Conservation (phyloP, 2,888 invertebrate species). For the Drosophila anomelani region DNA sequence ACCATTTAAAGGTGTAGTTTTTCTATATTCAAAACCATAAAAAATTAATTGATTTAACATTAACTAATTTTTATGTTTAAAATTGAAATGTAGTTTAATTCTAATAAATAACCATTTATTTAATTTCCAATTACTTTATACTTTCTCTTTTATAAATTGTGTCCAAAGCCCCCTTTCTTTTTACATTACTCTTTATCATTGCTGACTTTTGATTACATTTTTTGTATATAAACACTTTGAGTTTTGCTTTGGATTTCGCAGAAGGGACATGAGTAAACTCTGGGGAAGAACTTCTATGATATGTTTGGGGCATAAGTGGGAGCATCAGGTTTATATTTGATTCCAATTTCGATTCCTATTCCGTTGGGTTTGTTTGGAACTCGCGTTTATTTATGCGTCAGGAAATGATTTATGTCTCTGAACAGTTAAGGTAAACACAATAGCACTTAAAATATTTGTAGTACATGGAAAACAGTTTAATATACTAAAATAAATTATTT, state of each 20-base stretch:
- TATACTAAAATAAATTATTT: no score
- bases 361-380: conserved; percentile 56
- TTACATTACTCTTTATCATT: conserved; percentile 8
- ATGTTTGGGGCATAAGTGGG: neutral
- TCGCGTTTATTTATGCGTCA: conserved; percentile 43
- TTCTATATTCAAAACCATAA: fast-evolving
- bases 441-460: no score
- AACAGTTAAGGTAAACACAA: neutral
- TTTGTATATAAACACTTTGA: conserved; percentile 5
- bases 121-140: neutral
- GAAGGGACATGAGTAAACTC: conserved; percentile 12
- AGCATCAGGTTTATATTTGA: conserved; percentile 35
- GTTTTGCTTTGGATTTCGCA: conserved; percentile 18
- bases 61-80: no score
- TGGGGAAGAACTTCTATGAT: conserved; percentile 3
- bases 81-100: no score
- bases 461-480: no score
- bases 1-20: neutral
- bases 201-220: neutral
- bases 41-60: no score
- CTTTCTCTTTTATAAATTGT: no score
- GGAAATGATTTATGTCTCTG: conserved; percentile 61
- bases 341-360: conserved; percentile 42
- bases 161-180: no score
- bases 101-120: no score